phyloP scores from a whole-genome alignment of 2,113 vertebrate genomes.

The Procavia capensis region DNA sequence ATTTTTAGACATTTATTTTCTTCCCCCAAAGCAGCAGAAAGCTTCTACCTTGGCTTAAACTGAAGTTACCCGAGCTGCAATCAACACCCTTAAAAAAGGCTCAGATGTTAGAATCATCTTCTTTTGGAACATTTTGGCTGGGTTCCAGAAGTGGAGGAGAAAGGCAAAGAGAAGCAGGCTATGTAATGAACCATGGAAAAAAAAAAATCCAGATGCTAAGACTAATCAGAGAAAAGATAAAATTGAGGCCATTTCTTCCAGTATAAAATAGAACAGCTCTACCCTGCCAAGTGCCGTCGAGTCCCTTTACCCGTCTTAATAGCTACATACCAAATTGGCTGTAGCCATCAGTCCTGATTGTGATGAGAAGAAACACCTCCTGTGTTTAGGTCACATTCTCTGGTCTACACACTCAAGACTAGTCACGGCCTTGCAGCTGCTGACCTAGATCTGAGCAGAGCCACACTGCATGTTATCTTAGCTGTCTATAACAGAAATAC shows the following conservation, averaged over 20 bases:
- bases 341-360: neutral
- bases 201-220: slow-evolving; percentile 60
- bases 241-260: slow-evolving; percentile 48
- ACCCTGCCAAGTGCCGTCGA: no score
- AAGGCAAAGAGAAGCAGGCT: slow-evolving; percentile 40
- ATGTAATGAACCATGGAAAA: slow-evolving; percentile 16
- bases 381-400: neutral
- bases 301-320: neutral
- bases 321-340: neutral
- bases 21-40: slow-evolving; percentile 58
- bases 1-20: slow-evolving; percentile 79
- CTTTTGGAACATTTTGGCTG: slow-evolving; percentile 55
- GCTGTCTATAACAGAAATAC: no score
- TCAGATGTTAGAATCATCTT: slow-evolving; percentile 67
- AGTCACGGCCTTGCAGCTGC: neutral
- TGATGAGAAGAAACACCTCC: neutral
- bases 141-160: slow-evolving; percentile 56
- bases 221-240: slow-evolving; percentile 55
- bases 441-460: neutral
- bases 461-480: neutral
- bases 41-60: slow-evolving; percentile 75
- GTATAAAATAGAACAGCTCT: neutral
- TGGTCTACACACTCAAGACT: neutral
- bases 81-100: slow-evolving; percentile 74
- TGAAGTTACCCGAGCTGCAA: slow-evolving; percentile 69